These are phyloP conservation scores for Cervus canadensis DNA, from an alignment of 2,113 vertebrate species.

Conservation along the genomic window DNA sequence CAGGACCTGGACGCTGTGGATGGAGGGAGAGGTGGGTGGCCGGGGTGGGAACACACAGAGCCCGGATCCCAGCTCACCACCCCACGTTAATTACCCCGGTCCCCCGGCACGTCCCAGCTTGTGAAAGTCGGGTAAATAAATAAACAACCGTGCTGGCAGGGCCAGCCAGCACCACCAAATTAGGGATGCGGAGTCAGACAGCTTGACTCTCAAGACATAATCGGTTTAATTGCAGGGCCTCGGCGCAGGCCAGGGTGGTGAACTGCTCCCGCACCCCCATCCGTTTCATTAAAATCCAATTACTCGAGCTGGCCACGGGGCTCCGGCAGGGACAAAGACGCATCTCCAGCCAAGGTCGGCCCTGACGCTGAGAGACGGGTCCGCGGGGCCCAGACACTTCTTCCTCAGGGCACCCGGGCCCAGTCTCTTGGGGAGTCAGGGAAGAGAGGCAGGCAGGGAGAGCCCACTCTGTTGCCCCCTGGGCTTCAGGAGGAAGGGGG, in stretches of 20 bases:
- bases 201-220: constrained; percentile 66
- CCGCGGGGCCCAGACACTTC: neutral
- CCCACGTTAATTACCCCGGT: neutral
- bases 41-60: neutral
- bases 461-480: neutral
- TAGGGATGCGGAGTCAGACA: constrained; percentile 48
- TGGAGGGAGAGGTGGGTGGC: neutral
- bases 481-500: accelerated
- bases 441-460: neutral
- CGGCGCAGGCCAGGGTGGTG: neutral
- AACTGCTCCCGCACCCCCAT: neutral
- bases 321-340: constrained; percentile 8
- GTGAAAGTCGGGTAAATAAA: constrained; percentile 1
- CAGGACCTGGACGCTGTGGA: neutral
- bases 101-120: neutral
- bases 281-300: constrained; percentile 59
- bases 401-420: accelerated
- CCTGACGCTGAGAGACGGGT: accelerated
- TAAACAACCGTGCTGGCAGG: neutral
- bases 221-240: constrained; percentile 64
- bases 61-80: neutral
- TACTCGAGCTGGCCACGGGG: neutral
- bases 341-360: neutral
- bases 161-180: constrained; percentile 18
- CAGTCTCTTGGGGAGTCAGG: neutral